Conservation (phyloP, 1,140 invertebrate genomes). For the Medauroidea extradentata region DNA sequence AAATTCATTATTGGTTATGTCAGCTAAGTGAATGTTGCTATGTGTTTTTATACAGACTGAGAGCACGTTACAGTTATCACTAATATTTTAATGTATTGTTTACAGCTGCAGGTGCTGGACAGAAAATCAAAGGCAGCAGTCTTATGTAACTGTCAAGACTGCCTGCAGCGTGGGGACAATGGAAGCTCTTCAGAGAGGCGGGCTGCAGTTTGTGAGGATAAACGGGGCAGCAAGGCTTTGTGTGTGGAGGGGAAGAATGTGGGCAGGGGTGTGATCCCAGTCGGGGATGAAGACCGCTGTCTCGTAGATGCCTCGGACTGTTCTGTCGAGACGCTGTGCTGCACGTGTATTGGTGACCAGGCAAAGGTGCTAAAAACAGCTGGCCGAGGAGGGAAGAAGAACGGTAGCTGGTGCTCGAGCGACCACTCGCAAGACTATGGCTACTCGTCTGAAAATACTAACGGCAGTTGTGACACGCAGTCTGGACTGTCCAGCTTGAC, state of each 20-base stretch:
- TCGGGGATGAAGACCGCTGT: no score
- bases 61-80: no score
- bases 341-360: not conserved
- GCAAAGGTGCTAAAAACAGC: not conserved
- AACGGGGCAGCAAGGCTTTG: no score
- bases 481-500: slow-evolving; percentile 63
- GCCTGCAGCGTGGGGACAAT: slow-evolving; percentile 26
- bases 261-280: no score
- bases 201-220: not conserved
- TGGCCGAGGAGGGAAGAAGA: not conserved
- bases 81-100: no score
- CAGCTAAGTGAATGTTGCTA: no score
- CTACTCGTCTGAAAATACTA: slow-evolving; percentile 74
- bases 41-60: no score
- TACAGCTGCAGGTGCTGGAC: slow-evolving; percentile 43
- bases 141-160: slow-evolving; percentile 43
- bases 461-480: slow-evolving; percentile 57
- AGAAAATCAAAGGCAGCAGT: slow-evolving; percentile 41
- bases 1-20: no score
- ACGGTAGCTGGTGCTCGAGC: slow-evolving; percentile 52
- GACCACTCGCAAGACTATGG: slow-evolving; percentile 78
- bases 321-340: no score
- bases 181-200: not conserved
- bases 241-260: no score
- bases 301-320: no score